Conservation (phyloP, 2,797 vertebrate genomes). For the Taenioides sp. region DNA sequence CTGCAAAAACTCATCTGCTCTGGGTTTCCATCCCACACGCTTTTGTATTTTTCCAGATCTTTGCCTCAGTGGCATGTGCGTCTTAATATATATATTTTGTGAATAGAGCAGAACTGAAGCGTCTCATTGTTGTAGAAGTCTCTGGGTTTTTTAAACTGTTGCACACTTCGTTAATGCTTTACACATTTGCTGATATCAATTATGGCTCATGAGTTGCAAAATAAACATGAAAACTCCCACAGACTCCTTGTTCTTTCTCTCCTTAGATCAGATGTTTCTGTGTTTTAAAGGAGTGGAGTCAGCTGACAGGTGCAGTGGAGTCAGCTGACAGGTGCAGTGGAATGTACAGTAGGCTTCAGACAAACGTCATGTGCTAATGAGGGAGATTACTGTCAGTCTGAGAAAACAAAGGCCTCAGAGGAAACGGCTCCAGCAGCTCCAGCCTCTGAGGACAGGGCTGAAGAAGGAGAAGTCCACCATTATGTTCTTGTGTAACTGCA, state of each 20-base stretch:
- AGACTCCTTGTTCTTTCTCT: conserved; percentile 42
- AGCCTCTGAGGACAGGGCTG: no score
- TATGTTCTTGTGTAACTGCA: background rate
- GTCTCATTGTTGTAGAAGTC: conserved; percentile 95
- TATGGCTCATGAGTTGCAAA: conserved; percentile 91
- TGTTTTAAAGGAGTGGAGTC: conserved; percentile 47
- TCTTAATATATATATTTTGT: conserved; percentile 77
- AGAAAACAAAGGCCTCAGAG: conserved; percentile 45
- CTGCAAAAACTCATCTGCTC: conserved; percentile 62
- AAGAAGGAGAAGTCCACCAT: no score
- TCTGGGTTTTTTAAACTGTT: conserved; percentile 84
- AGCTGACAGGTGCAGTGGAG: conserved; percentile 68
- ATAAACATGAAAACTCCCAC: conserved; percentile 85
- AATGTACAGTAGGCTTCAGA: conserved; percentile 73
- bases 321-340: conserved; percentile 69
- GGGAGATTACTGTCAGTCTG: conserved; percentile 60
- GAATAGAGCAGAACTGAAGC: conserved; percentile 85
- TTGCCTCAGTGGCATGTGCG: conserved; percentile 87
- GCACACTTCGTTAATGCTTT: conserved; percentile 96
- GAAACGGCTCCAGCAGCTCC: no score
- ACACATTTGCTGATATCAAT: conserved; percentile 97
- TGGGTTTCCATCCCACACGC: conserved; percentile 80
- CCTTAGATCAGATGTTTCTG: background rate
- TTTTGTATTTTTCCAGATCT: conserved; percentile 81
- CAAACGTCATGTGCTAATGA: conserved; percentile 70